These are phyloP conservation scores for Lamellibrachia satsuma DNA, from an alignment of 2,888 invertebrate genomes.

Conservation along the genomic window DNA sequence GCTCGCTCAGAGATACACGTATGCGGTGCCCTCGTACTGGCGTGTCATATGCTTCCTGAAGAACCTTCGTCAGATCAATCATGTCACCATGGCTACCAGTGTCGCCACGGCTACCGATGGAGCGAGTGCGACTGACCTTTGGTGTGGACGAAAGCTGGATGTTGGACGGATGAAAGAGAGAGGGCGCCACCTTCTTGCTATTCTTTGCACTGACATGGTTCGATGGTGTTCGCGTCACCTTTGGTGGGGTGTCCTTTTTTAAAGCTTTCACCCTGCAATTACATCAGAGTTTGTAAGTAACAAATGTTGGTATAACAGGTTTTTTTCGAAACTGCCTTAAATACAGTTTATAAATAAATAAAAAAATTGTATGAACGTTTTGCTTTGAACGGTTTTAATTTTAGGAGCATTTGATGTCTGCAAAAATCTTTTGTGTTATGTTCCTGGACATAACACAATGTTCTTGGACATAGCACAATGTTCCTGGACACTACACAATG, in stretches of 20 bases:
- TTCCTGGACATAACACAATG: too few relatives aligned
- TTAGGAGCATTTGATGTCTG: too few relatives aligned
- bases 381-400: too few relatives aligned
- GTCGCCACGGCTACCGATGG: background rate
- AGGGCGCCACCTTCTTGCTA: constrained; percentile 13
- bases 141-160: constrained; percentile 41
- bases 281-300: background rate
- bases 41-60: constrained; percentile 30
- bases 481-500: too few relatives aligned
- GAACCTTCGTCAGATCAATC: constrained; percentile 26
- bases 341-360: too few relatives aligned
- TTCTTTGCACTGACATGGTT: background rate
- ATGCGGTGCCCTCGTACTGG: constrained; percentile 37
- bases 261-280: constrained; percentile 8
- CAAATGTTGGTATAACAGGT: too few relatives aligned
- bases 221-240: background rate
- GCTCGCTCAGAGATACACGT: background rate
- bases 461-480: too few relatives aligned
- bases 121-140: constrained; percentile 23
- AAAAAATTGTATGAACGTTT: too few relatives aligned
- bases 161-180: constrained; percentile 41
- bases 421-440: too few relatives aligned
- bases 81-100: background rate
- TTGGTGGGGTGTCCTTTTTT: constrained; percentile 1
- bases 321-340: too few relatives aligned